Base-by-base conservation (phyloP, 2,797 vertebrate species). In the Strix occidentalis region DNA sequence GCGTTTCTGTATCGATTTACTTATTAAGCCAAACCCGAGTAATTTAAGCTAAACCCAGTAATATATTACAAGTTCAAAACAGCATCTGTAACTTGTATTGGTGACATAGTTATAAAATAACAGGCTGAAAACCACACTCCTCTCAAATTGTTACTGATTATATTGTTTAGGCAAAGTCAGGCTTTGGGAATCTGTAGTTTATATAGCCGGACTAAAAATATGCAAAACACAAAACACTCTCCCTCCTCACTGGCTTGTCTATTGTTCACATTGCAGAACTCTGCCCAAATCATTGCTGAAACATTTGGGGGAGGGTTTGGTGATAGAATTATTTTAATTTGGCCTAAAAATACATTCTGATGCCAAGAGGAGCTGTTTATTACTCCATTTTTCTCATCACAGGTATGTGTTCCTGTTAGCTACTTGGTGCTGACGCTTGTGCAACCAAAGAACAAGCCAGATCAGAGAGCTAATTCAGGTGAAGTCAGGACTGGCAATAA, bases 141-240 rank as follows among this genome's bases (percentile, higher is more conserved):
- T 87, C 82, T 93, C 43, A n/a, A 84, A 87, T 89, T 58, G 54
- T 48, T 82, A n/a, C 45, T 79, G 61, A 84, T 91, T 93, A 66
- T 82, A 56, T 87, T 78, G 51, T 91, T 91, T 81, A 72, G 83
- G 43, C 74, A 70, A 74, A 93, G 60, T 53, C 48, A 72, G 63
- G 35, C 45, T 90, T 95, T 92, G 92, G 57, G 41, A 87, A 64
- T 89, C 68, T 71, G 57, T 70, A 89, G 80, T 91, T 91, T 78
- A n/a, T 29, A 65, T 18, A 76, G 89, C 63, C 56, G 74, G 37
- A 48, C n/a, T 93, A 54, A 93, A 96, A 96, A 75, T 90, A 90
- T 6, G 54, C 61, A 61, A 87, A 87, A 84, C 48, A 24, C 24
- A 65, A 51, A 91, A 35, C n/a, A 26, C 39, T 24, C 7, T 88